Percentiles rank a stretch among this genome's conserved stretches.
These are phyloP conservation scores for Plagodis pulveraria DNA, from an alignment of 2,888 invertebrate genomes.

Conservation along the genomic window DNA sequence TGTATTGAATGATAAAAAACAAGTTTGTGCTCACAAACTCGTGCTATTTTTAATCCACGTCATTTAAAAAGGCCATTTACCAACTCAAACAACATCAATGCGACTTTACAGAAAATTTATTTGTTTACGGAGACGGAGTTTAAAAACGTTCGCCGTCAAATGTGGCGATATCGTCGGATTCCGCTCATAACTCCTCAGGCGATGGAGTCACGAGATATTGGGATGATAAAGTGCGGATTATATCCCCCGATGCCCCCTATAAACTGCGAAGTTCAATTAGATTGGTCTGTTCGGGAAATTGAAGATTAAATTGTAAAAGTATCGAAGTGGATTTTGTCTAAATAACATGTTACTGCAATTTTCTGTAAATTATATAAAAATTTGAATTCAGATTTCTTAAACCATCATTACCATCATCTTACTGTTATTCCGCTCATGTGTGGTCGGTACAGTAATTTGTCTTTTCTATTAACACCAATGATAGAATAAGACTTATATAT, in stretches of 20 bases:
- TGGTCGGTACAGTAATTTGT: no score
- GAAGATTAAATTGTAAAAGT: constrained; percentile 39
- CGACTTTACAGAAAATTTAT: constrained; percentile 20
- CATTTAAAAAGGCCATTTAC: no score
- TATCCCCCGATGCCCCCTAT: constrained; percentile 37
- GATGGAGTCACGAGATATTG: constrained; percentile 39
- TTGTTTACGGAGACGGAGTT: constrained; percentile 30
- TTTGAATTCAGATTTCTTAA: no score
- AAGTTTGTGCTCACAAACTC: no score
- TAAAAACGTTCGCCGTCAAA: constrained; percentile 32
- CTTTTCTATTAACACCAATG: no score
- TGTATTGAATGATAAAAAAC: no score
- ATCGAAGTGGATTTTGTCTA: constrained; percentile 1
- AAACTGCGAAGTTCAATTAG: constrained; percentile 43
- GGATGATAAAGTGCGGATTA: constrained; percentile 42
- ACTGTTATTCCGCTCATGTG: no score
- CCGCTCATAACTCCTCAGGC: constrained; percentile 36
- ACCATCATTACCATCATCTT: no score
- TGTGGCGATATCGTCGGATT: constrained; percentile 34
- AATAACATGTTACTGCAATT: not conserved
- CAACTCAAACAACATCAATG: constrained; percentile 7
- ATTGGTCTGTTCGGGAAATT: constrained; percentile 36
- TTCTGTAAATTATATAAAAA: not conserved
- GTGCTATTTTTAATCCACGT: no score
- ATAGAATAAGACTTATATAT: no score